phyloP scores from a whole-genome alignment of 2,113 vertebrate species.

The Prolemur simus region DNA sequence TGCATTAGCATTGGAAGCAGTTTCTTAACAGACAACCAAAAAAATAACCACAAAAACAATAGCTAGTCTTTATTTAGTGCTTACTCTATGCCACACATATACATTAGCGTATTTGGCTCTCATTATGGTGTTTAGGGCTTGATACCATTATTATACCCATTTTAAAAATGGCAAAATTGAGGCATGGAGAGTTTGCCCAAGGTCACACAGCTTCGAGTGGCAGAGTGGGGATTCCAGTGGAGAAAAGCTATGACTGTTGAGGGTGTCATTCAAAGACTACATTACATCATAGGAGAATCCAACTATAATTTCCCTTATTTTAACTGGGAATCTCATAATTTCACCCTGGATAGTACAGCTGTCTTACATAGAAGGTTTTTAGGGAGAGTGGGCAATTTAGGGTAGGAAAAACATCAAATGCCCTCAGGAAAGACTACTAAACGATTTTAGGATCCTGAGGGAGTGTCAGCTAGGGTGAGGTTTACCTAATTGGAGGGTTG shows the following conservation, averaged over 20 bases:
- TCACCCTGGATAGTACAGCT: background rate
- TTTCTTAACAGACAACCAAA: background rate
- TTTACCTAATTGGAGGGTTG: background rate
- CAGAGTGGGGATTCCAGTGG: background rate
- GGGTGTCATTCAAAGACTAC: background rate
- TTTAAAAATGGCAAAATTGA: slow-evolving; percentile 25
- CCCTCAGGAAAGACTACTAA: slow-evolving; percentile 32
- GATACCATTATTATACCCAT: background rate
- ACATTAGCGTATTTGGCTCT: background rate
- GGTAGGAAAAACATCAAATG: background rate
- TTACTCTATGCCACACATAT: background rate
- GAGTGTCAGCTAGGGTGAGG: background rate
- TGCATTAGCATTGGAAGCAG: too few relatives aligned
- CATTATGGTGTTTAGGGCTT: background rate
- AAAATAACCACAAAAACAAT: background rate
- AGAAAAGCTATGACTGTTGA: rapidly evolving
- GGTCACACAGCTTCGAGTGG: background rate
- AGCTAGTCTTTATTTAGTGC: background rate
- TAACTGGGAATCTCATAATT: background rate
- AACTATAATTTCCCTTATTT: background rate
- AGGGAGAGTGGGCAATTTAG: background rate
- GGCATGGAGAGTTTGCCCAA: background rate
- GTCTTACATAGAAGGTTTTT: background rate
- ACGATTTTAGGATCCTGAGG: slow-evolving; percentile 14
- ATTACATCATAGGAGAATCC: background rate